Evolutionary conservation across 2,113 vertebrate genomes (phyloP).

Genomic region (Narcine bancroftii): DNA sequence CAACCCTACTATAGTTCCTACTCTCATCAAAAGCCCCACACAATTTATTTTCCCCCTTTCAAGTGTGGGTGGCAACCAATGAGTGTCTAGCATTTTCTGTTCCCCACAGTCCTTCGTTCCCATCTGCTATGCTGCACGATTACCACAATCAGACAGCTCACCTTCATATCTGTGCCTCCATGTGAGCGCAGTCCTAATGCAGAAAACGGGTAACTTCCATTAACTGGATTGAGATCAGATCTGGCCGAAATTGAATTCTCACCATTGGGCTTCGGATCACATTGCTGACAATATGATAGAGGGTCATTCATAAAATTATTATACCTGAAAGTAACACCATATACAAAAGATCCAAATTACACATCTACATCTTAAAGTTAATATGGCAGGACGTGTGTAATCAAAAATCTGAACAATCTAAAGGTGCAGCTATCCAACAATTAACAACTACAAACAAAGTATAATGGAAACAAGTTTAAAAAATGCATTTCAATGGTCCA

Average conservation of each 20-base stretch:
- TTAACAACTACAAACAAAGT: not conserved
- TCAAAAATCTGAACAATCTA: not conserved
- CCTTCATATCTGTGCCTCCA: conserved; percentile 88
- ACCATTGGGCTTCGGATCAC: conserved; percentile 64
- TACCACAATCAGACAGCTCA: conserved; percentile 40
- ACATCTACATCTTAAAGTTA: not conserved
- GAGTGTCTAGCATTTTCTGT: not conserved
- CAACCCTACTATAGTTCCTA: not conserved
- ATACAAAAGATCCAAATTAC: not conserved
- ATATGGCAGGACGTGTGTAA: not conserved
- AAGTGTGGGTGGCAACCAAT: not conserved
- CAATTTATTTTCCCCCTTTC: not conserved
- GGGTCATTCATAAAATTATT: conserved; percentile 83
- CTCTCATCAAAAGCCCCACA: not conserved
- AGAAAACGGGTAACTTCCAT: conserved; percentile 85
- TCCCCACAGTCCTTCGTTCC: no score
- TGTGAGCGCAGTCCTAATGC: conserved; percentile 79
- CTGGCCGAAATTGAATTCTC: conserved; percentile 85
- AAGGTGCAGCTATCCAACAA: not conserved
- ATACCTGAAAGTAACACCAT: conserved; percentile 58
- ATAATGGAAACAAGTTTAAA: no score
- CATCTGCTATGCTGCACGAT: not conserved
- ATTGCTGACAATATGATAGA: conserved; percentile 64
- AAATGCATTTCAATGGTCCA: not conserved
- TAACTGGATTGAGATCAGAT: conserved; percentile 79